Percentiles rank a stretch among this genome's conserved stretches.
Conservation (phyloP, 1,140 invertebrate genomes). For the Agraylea sexmaculata region DNA sequence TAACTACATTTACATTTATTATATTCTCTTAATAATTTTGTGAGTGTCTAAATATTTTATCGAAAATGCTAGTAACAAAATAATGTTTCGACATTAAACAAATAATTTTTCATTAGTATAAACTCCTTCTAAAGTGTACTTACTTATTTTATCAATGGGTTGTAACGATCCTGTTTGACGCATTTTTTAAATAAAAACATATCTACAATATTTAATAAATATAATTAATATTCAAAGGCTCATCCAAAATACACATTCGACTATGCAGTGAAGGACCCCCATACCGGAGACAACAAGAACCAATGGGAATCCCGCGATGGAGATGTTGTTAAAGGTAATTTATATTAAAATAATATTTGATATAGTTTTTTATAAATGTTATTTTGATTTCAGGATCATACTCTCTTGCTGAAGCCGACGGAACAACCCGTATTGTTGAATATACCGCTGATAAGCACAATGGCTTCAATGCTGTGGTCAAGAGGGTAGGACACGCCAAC, state of each 20-base stretch:
- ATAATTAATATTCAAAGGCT: conserved; percentile 19
- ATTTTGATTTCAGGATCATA: conserved; percentile 27
- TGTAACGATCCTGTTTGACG: too few species aligned
- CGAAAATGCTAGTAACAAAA: too few species aligned
- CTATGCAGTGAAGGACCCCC: conserved; percentile 27
- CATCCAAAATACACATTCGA: conserved; percentile 27
- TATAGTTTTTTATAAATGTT: too few species aligned
- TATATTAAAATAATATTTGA: not conserved
- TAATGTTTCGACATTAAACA: too few species aligned
- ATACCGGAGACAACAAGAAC: conserved; percentile 29
- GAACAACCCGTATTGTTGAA: conserved; percentile 42
- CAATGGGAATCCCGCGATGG: conserved; percentile 30
- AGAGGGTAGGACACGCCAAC: conserved; percentile 38
- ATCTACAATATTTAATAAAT: conserved; percentile 2
- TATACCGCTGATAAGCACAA: conserved; percentile 45
- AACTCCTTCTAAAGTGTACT: conserved; percentile 1
- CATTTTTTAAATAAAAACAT: conserved; percentile 1
- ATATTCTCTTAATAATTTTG: too few species aligned
- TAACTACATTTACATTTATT: too few species aligned
- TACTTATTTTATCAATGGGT: conserved; percentile 6
- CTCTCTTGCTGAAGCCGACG: conserved; percentile 45
- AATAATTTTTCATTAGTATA: not conserved
- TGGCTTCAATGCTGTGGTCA: conserved; percentile 42
- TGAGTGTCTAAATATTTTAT: too few species aligned
- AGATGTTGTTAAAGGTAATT: conserved; percentile 27